Evolutionary conservation across 2,797 vertebrate species (phyloP).

Genomic region (Cirrhinus molitorella): DNA sequence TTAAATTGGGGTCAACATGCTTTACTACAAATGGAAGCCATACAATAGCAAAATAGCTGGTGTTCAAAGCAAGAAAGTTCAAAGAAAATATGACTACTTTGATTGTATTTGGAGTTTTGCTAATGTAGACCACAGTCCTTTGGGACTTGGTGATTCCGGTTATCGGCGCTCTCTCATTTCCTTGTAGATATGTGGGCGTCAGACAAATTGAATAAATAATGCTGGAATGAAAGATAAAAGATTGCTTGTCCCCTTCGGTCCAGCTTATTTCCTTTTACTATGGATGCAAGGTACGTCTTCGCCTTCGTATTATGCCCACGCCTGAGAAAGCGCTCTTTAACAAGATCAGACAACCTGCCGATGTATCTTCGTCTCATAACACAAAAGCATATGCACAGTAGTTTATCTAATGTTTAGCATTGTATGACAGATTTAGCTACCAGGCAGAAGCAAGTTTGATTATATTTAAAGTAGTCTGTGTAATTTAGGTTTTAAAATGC

Average conservation of each 20-base stretch:
- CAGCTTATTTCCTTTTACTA: background rate
- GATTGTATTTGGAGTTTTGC: conserved; percentile 11
- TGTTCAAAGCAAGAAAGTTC: conserved; percentile 17
- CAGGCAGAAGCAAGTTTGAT: background rate
- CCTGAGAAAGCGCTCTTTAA: background rate
- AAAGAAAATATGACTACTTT: conserved; percentile 14
- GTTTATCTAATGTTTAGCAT: background rate
- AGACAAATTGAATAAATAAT: conserved; percentile 43
- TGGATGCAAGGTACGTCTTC: background rate
- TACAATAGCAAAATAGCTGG: background rate
- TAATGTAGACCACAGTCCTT: background rate
- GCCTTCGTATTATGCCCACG: background rate
- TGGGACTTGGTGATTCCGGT: conserved; percentile 12
- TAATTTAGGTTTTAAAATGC: background rate
- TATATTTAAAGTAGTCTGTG: background rate
- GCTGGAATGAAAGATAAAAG: conserved; percentile 30
- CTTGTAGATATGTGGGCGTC: background rate
- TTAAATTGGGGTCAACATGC: conserved; percentile 37
- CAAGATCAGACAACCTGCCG: background rate
- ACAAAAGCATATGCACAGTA: background rate
- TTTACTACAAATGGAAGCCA: background rate
- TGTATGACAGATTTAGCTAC: background rate
- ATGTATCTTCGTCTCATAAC: background rate
- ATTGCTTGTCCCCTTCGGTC: background rate
- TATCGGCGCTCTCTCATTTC: conserved; percentile 16